These are phyloP conservation scores for Chloroceryle inda DNA, from an alignment of 2,797 vertebrate genomes.

Conservation along the genomic window DNA sequence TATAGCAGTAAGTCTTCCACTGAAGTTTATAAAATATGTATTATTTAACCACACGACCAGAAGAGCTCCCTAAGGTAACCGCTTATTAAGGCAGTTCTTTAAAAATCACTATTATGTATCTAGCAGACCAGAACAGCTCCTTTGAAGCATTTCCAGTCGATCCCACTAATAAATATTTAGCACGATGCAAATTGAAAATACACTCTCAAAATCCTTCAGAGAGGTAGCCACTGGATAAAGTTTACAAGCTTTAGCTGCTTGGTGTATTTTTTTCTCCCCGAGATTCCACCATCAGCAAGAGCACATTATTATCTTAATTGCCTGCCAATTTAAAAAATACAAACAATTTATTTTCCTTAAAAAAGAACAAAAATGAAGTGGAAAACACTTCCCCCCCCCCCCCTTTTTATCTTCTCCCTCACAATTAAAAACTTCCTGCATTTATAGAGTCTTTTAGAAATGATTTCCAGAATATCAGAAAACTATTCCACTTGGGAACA, in stretches of 20 bases:
- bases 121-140: slow-evolving; percentile 61
- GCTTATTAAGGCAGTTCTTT: slow-evolving; percentile 52
- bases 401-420: neutral
- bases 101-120: slow-evolving; percentile 61
- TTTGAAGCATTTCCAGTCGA: slow-evolving; percentile 55
- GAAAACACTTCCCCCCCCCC: neutral
- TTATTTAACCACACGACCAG: slow-evolving; percentile 42
- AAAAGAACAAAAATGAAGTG: neutral
- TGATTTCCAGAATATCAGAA: neutral
- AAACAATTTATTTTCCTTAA: neutral
- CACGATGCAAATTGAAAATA: neutral
- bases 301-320: slow-evolving; percentile 1
- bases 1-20: slow-evolving; percentile 7
- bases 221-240: slow-evolving; percentile 24
- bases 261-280: neutral
- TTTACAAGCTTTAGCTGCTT: neutral
- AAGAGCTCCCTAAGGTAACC: slow-evolving; percentile 45
- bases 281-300: slow-evolving; percentile 36
- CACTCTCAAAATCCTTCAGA: slow-evolving; percentile 12
- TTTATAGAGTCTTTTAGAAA: neutral
- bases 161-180: slow-evolving; percentile 62
- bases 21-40: slow-evolving; percentile 52
- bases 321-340: neutral
- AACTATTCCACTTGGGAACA: slow-evolving; percentile 8
- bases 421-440: neutral